These are phyloP conservation scores for Falcunculus frontatus DNA, from an alignment of 2,113 vertebrate species.

Conservation along the genomic window DNA sequence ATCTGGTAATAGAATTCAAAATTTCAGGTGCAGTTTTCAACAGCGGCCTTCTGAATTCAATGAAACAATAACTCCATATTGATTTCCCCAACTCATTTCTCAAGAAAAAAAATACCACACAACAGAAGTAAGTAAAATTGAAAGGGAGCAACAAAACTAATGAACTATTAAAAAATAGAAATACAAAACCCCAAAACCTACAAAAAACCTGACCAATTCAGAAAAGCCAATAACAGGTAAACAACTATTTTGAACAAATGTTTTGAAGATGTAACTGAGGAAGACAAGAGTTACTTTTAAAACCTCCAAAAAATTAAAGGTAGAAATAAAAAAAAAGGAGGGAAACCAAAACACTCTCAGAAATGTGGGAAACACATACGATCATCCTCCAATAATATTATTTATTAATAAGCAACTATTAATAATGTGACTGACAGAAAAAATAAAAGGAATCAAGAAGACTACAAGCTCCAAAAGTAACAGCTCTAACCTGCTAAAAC, in stretches of 20 bases:
- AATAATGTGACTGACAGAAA: neutral
- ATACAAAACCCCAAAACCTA: neutral
- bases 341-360: neutral
- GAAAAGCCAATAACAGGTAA: neutral
- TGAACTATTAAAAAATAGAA: neutral
- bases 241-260: neutral
- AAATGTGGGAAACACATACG: neutral
- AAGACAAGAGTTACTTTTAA: neutral
- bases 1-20: neutral
- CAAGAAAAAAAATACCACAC: neutral
- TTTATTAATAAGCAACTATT: neutral
- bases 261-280: neutral
- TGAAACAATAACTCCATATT: neutral
- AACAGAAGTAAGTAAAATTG: neutral
- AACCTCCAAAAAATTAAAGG: accelerated
- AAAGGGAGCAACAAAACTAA: neutral
- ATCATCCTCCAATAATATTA: neutral
- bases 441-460: neutral
- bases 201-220: neutral
- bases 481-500: neutral
- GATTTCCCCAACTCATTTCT: neutral
- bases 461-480: neutral
- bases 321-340: neutral
- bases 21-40: neutral
- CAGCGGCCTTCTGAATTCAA: neutral